Evolutionary conservation across 2,113 vertebrate genomes (phyloP), one percentile per base, ranked within the genome.

Genomic region (Deroptyus accipitrinus): DNA sequence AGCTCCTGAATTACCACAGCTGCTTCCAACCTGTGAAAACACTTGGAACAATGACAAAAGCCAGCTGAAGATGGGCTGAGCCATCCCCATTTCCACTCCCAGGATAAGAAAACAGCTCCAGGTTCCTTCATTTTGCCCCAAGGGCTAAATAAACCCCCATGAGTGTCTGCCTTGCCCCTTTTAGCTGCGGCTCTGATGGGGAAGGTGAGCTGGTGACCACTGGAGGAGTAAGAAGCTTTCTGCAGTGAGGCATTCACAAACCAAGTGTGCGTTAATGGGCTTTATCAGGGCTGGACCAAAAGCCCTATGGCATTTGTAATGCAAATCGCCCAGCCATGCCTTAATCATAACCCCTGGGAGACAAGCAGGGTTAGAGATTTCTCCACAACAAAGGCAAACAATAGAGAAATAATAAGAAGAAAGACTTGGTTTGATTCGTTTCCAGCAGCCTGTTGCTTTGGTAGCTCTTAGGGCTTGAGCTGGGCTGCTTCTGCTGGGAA

Each of bases 351-450:
- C 97, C 86, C 1, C 87, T 7, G 97, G 98, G 98, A 98, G 93
- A 95, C 91, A 98, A 98, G 98, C 98, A 98, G 93, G 97, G 97
- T 97, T 98, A 97, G 48, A 97, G 97, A 96, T 97, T 98, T 95
- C 86, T 89, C 46, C 81, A 96, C 95, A 97, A 96, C 24, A 72
- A 97, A 96, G 88, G 79, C 92, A 94, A 95, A 87, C 95, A 91
- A 95, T 69, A 84, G 95, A 94, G 90, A 92, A 97, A 95, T 85
- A 91, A 88, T 73, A 88, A 83, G 83, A 88, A 95, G 81, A 72
- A 94, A 97, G 85, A 52, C 75, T 79, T 62, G 90, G 57, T 93
- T 42, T 35, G 73, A 57, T 88, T 96, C 78, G 68, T 96, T 97
- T 94, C n/a, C n/a, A 63, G 11, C 37, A 66, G 67, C 83, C 83